Percentiles rank a stretch among this genome's conserved stretches.
phyloP scores from a whole-genome alignment of 2,888 invertebrate genomes.

The Cryptophagus acutangulus region DNA sequence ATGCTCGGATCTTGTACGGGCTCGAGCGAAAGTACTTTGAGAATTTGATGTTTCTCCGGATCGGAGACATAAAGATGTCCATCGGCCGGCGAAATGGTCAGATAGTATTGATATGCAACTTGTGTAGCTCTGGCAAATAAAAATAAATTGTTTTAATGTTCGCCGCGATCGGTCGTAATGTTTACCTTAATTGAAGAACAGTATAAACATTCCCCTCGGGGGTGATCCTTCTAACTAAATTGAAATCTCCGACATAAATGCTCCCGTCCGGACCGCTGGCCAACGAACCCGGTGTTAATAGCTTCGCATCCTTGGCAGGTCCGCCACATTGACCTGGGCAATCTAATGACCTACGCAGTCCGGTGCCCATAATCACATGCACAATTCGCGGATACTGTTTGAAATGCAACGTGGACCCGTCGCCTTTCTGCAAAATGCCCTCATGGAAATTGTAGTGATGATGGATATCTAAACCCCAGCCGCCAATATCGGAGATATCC shows the following conservation, averaged over 20 bases:
- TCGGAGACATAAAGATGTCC: constrained; percentile 95
- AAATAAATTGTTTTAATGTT: not conserved
- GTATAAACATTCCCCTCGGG: constrained; percentile 88
- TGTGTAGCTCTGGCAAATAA: constrained; percentile 79
- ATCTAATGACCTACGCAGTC: constrained; percentile 76
- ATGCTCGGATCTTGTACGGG: constrained; percentile 77
- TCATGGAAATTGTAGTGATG: constrained; percentile 99
- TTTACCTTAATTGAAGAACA: constrained; percentile 78
- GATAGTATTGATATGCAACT: constrained; percentile 94
- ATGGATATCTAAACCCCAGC: constrained; percentile 97
- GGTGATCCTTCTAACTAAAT: constrained; percentile 84
- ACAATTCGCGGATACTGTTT: constrained; percentile 88
- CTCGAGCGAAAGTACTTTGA: constrained; percentile 71
- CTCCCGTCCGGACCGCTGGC: constrained; percentile 96
- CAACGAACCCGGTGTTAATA: constrained; percentile 89
- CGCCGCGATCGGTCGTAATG: constrained; percentile 16
- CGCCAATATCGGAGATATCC: constrained; percentile 93
- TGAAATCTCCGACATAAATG: constrained; percentile 95
- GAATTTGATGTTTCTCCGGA: constrained; percentile 86
- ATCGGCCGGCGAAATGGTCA: constrained; percentile 94
- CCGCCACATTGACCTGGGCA: constrained; percentile 86
- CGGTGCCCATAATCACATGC: constrained; percentile 89
- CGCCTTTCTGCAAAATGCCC: constrained; percentile 93
- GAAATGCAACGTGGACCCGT: constrained; percentile 87
- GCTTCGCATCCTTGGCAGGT: constrained; percentile 76